These are phyloP conservation scores for Enteromius mattozi DNA, from an alignment of 2,797 vertebrate genomes.

Conservation along the genomic window DNA sequence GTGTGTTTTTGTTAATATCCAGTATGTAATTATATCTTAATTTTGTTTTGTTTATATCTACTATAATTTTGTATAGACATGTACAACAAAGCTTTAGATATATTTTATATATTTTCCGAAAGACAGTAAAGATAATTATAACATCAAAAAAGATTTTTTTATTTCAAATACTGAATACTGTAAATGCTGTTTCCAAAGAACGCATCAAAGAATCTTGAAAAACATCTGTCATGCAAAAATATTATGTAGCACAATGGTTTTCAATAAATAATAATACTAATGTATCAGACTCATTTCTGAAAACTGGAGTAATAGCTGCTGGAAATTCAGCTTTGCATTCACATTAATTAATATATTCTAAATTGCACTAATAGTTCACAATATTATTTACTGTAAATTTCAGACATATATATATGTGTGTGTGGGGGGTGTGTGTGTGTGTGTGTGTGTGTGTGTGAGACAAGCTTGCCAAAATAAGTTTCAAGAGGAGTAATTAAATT, in stretches of 20 bases:
- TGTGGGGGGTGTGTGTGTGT: no score
- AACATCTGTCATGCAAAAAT: background rate
- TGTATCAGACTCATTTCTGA: background rate
- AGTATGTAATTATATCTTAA: background rate
- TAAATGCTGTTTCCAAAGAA: background rate
- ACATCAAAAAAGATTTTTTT: no score
- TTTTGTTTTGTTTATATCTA: background rate
- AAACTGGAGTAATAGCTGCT: background rate
- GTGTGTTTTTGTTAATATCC: background rate
- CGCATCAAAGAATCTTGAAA: no score
- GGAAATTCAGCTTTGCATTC: background rate
- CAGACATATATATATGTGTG: background rate
- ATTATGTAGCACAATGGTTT: background rate
- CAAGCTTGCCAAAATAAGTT: background rate
- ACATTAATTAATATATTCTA: no score
- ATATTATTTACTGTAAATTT: no score
- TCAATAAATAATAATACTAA: background rate
- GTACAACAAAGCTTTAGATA: no score
- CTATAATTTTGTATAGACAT: background rate
- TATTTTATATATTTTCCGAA: no score
- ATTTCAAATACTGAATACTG: background rate
- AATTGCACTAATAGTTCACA: no score
- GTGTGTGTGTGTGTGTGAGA: no score
- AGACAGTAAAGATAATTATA: background rate
- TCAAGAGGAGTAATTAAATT: background rate